A percentile compares a stretch with the other conserved stretches of the same genome.
phyloP scores from a whole-genome alignment of 2,888 invertebrate species.

The Phragmatobia fuliginosa region DNA sequence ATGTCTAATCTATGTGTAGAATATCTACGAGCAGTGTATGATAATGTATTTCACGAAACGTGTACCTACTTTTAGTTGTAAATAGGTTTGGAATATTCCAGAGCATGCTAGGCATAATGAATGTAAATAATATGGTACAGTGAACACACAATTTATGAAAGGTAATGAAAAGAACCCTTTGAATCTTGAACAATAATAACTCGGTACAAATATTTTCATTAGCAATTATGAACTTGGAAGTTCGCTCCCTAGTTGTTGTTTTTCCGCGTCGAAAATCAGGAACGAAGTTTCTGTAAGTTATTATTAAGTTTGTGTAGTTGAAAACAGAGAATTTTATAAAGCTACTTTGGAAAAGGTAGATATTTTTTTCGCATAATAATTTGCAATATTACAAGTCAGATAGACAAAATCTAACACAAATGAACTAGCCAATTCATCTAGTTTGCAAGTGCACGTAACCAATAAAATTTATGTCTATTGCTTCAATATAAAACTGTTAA shows the following conservation, averaged over 20 bases:
- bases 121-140: neutral
- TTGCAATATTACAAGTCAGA: no score
- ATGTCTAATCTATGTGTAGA: slow-evolving; percentile 47
- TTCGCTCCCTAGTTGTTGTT: slow-evolving; percentile 13
- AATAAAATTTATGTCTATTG: neutral
- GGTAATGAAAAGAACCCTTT: slow-evolving; percentile 13
- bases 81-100: slow-evolving; percentile 27
- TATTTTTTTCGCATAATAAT: neutral
- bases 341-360: neutral
- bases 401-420: neutral
- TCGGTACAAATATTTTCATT: slow-evolving; percentile 39
- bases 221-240: slow-evolving; percentile 26
- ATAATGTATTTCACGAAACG: slow-evolving; percentile 39
- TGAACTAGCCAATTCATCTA: neutral
- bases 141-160: neutral
- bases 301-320: slow-evolving; percentile 9
- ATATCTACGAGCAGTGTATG: slow-evolving; percentile 40
- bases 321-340: neutral
- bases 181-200: slow-evolving; percentile 21
- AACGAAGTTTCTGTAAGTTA: neutral
- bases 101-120: neutral
- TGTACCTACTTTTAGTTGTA: slow-evolving; percentile 58
- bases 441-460: neutral
- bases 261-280: slow-evolving; percentile 3
- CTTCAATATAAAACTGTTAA: neutral